phyloP scores from a whole-genome alignment of 2,888 invertebrate genomes.

The Empis stercorea region DNA sequence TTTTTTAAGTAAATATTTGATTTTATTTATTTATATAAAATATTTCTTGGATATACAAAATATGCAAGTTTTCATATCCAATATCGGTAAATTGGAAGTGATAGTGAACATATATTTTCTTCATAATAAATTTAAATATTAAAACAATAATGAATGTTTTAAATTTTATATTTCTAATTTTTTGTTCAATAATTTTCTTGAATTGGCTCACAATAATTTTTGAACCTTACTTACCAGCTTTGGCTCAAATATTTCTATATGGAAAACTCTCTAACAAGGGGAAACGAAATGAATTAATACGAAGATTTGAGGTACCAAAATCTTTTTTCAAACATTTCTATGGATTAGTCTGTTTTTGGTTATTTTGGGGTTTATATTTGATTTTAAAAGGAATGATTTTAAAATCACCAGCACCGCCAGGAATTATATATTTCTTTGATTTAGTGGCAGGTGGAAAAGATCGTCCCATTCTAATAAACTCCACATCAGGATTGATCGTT shows the following conservation, averaged over 20 bases:
- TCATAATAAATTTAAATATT: no score
- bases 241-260: conserved; percentile 55
- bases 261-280: conserved; percentile 57
- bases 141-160: no score
- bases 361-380: conserved; percentile 26
- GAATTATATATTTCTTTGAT: conserved; percentile 28
- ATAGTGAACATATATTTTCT: no score
- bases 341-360: conserved; percentile 48
- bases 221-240: conserved; percentile 52
- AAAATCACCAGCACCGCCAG: conserved; percentile 37
- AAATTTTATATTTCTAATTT: conserved; percentile 26
- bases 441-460: conserved; percentile 34
- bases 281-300: conserved; percentile 28
- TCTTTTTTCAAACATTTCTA: conserved; percentile 74
- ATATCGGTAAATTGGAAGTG: no score
- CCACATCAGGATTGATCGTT: conserved; percentile 43
- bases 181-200: conserved; percentile 35
- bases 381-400: conserved; percentile 30
- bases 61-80: no score
- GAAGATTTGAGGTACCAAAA: conserved; percentile 56
- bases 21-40: no score
- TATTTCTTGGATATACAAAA: no score
- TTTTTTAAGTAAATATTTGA: no score
- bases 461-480: conserved; percentile 27
- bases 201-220: conserved; percentile 49